phyloP scores from a whole-genome alignment of 2,888 invertebrate species.

The Byasa hedistus region DNA sequence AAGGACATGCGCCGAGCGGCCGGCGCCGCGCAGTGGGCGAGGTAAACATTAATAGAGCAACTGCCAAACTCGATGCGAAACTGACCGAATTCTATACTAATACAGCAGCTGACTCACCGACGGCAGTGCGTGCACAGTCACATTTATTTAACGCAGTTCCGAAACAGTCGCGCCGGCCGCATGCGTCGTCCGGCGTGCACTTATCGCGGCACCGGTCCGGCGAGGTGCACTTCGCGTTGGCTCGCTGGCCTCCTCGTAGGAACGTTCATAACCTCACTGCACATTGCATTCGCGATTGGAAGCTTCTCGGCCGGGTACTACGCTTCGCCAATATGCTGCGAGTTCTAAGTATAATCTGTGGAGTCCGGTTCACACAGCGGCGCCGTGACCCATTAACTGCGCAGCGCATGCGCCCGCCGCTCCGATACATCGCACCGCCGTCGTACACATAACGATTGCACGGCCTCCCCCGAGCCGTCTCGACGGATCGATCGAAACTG shows the following conservation, averaged over 20 bases:
- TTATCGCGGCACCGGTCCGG: constrained; percentile 32
- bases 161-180: constrained; percentile 22
- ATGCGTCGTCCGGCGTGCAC: neutral
- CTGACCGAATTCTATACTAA: constrained; percentile 39
- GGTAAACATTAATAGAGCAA: constrained; percentile 46
- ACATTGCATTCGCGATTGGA: constrained; percentile 27
- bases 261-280: constrained; percentile 14
- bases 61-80: constrained; percentile 40
- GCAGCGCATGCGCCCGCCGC: constrained; percentile 66
- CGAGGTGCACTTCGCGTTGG: constrained; percentile 14
- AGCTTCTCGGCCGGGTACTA: constrained; percentile 2
- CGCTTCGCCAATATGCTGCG: constrained; percentile 43
- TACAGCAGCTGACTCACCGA: constrained; percentile 43
- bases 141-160: constrained; percentile 50
- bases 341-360: constrained; percentile 59
- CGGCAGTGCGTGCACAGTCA: constrained; percentile 48
- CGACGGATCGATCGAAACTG: constrained; percentile 47
- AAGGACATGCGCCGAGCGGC: constrained; percentile 40
- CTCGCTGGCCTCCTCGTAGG: neutral
- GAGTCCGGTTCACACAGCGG: constrained; percentile 67
- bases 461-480: constrained; percentile 65
- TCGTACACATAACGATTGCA: constrained; percentile 71
- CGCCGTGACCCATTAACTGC: constrained; percentile 72
- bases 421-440: constrained; percentile 58
- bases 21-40: constrained; percentile 40